phyloP scores from a whole-genome alignment of 2,888 invertebrate genomes.

The Dioctria linearis region DNA sequence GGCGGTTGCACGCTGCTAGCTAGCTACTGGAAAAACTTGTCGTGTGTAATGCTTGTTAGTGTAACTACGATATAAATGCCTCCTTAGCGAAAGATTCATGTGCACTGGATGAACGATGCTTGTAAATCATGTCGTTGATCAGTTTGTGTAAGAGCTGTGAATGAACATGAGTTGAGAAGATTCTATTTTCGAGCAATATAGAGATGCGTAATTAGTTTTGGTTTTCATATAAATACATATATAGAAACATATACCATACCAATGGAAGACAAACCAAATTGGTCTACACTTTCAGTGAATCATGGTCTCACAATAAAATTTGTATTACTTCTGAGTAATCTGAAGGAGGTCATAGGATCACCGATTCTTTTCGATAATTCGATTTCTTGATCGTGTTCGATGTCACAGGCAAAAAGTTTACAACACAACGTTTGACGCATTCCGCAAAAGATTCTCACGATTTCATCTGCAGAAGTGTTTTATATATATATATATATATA shows the following conservation, averaged over 20 bases:
- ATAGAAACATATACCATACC: too few relatives aligned
- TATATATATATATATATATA: neutral
- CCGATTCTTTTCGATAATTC: slow-evolving; percentile 42
- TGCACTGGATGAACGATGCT: slow-evolving; percentile 32
- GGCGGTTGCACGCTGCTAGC: neutral
- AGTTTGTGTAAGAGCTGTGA: slow-evolving; percentile 25
- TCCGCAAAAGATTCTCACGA: slow-evolving; percentile 57
- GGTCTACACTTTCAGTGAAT: too few relatives aligned
- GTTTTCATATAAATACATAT: neutral
- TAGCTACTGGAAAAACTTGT: neutral
- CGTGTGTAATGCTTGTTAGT: neutral
- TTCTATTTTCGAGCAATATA: slow-evolving; percentile 14
- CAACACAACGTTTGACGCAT: slow-evolving; percentile 47
- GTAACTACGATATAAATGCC: slow-evolving; percentile 17
- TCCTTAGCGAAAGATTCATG: slow-evolving; percentile 40
- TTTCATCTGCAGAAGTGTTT: slow-evolving; percentile 6
- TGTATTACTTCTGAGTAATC: neutral
- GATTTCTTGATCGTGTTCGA: slow-evolving; percentile 48
- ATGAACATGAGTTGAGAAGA: slow-evolving; percentile 1
- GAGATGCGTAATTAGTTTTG: slow-evolving; percentile 24
- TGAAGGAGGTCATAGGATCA: slow-evolving; percentile 22
- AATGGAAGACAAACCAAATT: too few relatives aligned
- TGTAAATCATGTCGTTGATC: slow-evolving; percentile 48
- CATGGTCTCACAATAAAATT: neutral
- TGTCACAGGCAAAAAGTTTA: slow-evolving; percentile 48